Evolutionary conservation across 53 echinoderm and acorn worm species (phyloP).

Genomic region (Crossaster papposus): DNA sequence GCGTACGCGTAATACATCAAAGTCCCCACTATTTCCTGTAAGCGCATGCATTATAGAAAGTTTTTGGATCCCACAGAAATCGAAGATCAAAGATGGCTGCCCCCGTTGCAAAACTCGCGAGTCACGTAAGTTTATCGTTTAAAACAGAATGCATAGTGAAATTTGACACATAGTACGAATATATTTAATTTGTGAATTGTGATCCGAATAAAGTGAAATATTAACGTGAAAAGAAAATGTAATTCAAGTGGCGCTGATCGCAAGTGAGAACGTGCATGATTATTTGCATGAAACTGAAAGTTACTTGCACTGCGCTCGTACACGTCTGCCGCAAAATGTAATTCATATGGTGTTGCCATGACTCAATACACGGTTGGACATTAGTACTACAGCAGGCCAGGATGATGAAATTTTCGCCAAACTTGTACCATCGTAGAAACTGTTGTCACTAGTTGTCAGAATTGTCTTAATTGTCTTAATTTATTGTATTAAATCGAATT

Average conservation of each 20-base stretch:
- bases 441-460: neutral
- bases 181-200: neutral
- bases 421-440: no score
- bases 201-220: neutral
- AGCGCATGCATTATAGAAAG: conserved; percentile 3
- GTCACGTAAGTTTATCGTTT: conserved; percentile 54
- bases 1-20: neutral
- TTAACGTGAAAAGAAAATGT: neutral
- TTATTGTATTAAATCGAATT: no score
- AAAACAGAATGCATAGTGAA: neutral
- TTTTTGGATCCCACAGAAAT: neutral
- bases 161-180: neutral
- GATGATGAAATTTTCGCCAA: no score
- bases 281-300: no score
- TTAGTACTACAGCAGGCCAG: no score
- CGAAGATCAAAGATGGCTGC: conserved; percentile 55
- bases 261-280: no score
- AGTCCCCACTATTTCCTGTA: neutral
- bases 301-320: no score
- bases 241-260: neutral
- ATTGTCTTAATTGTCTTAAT: neutral
- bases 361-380: no score
- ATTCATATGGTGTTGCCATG: no score
- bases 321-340: no score
- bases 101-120: conserved; percentile 65